A percentile compares a stretch with the other conserved stretches of the same genome.
Evolutionary conservation across 2,797 vertebrate genomes (phyloP).

Genomic region (Acanthiza pusilla): DNA sequence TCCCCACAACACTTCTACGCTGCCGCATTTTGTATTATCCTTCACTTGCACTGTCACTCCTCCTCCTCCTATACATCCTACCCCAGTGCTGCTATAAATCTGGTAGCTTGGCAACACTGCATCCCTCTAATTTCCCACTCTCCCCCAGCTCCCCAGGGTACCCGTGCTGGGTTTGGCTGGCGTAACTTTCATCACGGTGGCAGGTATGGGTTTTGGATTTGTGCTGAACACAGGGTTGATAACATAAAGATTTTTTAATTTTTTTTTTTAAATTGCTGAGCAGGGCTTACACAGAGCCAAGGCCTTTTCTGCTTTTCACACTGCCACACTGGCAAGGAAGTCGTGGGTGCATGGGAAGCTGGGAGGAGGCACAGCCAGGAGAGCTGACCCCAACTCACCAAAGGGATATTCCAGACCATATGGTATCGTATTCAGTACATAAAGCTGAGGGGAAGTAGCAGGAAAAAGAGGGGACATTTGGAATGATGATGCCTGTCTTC

Average conservation of each 20-base stretch:
- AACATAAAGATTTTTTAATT: neutral
- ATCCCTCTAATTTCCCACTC: neutral
- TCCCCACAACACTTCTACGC: neutral
- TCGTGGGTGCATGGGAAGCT: neutral
- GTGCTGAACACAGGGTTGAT: neutral
- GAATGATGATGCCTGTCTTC: neutral
- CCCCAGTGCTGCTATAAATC: neutral
- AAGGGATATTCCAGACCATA: neutral
- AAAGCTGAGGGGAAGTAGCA: neutral
- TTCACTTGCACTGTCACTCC: neutral
- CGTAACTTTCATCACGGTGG: neutral
- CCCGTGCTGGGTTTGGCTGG: neutral
- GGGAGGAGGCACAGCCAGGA: neutral
- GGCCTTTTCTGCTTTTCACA: neutral
- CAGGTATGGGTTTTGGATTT: neutral
- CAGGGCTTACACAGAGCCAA: neutral
- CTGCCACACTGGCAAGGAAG: neutral
- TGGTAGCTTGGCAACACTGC: conserved; percentile 3
- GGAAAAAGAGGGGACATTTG: neutral
- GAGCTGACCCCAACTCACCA: neutral
- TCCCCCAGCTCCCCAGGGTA: neutral
- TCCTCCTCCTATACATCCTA: conserved; percentile 20
- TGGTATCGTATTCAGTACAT: neutral
- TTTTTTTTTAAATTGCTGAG: neutral
- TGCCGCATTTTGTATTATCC: neutral